Percentiles rank a stretch among this genome's conserved stretches.
Conservation (phyloP, 37 sponge, comb jelly and placozoan species). For the Hexactinellida sp. region DNA sequence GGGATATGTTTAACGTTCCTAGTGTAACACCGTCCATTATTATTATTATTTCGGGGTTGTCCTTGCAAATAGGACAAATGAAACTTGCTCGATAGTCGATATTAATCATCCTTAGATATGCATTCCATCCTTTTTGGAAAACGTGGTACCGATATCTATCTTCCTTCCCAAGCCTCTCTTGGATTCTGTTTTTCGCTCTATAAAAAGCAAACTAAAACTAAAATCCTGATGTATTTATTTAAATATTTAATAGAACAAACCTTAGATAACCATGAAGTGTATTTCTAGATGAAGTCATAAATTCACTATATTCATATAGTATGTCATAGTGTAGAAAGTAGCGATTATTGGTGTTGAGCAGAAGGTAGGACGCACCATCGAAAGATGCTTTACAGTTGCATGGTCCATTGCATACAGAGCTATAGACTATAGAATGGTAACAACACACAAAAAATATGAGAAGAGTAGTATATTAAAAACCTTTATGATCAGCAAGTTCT, state of each 20-base stretch:
- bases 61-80: not conserved
- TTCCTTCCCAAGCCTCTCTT: not conserved
- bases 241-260: not conserved
- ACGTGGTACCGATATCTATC: not conserved
- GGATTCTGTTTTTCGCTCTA: not conserved
- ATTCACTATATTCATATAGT: constrained; percentile 3
- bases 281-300: constrained; percentile 7
- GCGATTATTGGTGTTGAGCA: not conserved
- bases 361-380: not conserved
- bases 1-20: constrained; percentile 14
- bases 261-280: not conserved
- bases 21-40: not conserved
- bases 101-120: not conserved
- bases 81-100: not conserved
- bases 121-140: not conserved
- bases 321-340: not conserved
- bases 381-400: constrained; percentile 2
- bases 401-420: not conserved
- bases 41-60: not conserved
- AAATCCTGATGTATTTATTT: not conserved
- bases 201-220: not conserved
- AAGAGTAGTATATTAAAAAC: not conserved
- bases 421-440: not conserved
- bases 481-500: not conserved
- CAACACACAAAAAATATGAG: not conserved